Base-by-base conservation (phyloP, 1,140 invertebrate genomes). In the Pseudachorutes palmiensis region DNA sequence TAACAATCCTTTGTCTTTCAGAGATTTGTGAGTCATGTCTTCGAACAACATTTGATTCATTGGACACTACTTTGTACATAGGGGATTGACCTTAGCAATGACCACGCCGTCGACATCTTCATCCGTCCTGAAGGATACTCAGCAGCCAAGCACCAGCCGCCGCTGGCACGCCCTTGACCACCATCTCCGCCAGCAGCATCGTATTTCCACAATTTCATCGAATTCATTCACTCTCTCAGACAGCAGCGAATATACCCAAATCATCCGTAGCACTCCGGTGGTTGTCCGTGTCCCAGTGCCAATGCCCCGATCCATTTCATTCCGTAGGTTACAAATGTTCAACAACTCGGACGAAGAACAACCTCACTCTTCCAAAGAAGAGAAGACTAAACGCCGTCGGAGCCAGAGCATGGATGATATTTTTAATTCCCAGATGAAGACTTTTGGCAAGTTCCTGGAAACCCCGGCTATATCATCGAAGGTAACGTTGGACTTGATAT, bases 401-500 rank as follows among this genome's bases (percentile, higher is more conserved):
- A 60, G 64, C 30, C 64, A 59, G n/a, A 70, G 68, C 33, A 66
- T 70, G 68, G 68, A 70, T 51, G 68, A 70, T 26, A 66, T 70
- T 55, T 70, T 70, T 59, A 32, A 60, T 14, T 29, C 58, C 3
- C 22, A 30, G 22, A 70, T 32, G 58, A 32, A 19, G 31, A 61
- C 30, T 22, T 69, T 24, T 36, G 68, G 48, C 31, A 65, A 24
- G 45, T 60, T 12, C 32, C 55, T 60, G 2, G 58, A 57, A 57
- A 55, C 3, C 24, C 51, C 51, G 12, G 24, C 51, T 16, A 26
- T 41, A 41, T 41, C 36, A 41, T 19, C 5, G 5, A 19, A 41
- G 36, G 36, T 5, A 19, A 9, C 5, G 36, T 9, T 41, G 19
- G 36, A 5, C 19, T 19, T 41, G 5, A 9, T 41, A 19, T 41